Evolutionary conservation across 2,113 vertebrate species (phyloP), one percentile per base, ranked within the genome.

Genomic region (Tilapia sparmanii): DNA sequence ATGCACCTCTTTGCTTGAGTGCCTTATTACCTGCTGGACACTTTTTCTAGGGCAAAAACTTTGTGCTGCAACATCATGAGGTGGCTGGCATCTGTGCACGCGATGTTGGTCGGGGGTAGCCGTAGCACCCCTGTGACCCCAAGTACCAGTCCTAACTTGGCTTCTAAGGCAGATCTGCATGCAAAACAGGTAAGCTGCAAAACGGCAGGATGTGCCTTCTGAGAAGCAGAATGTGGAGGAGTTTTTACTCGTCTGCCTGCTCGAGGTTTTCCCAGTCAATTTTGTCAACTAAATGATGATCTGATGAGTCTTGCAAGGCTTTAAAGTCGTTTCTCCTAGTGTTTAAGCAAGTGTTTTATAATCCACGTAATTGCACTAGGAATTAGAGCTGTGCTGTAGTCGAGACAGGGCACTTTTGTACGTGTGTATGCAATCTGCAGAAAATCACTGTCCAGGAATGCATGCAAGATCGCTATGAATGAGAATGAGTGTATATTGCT

Each of bases 101-200:
- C 85, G 1, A 31, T 87, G 84, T 63, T 96, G 82, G 15, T 71
- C 2, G 15, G 93, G 63, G 91, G 94, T 33, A 96, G 92, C 83
- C 94, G 61, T 3, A 95, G 95, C 24, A 92, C 94, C 89, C 95
- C 95, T 1, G 92, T 87, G 80, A 95, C 90, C 82, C 95, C 93
- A 2, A 90, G 80, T 45, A 82, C 93, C 89, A 96, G 95, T 84
- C 96, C 96, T 1, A 52, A 11, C 85, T 35, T 92, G 66, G 81
- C 92, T 50, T 91, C 92, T 47, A 94, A 89, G 61, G 90, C 87
- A 47, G 95, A 95, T 57, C 87, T 90, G 55, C 89, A 84, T 3
- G 85, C 93, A 89, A 95, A 96, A 82, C 93, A 94, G 96, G 96
- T 96, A 94, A 89, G 93, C 50, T 85, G 16, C 78, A 89, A 81